These are phyloP conservation scores for Myanophis thanlyinensis DNA, from an alignment of 2,113 vertebrate genomes.

Conservation along the genomic window DNA sequence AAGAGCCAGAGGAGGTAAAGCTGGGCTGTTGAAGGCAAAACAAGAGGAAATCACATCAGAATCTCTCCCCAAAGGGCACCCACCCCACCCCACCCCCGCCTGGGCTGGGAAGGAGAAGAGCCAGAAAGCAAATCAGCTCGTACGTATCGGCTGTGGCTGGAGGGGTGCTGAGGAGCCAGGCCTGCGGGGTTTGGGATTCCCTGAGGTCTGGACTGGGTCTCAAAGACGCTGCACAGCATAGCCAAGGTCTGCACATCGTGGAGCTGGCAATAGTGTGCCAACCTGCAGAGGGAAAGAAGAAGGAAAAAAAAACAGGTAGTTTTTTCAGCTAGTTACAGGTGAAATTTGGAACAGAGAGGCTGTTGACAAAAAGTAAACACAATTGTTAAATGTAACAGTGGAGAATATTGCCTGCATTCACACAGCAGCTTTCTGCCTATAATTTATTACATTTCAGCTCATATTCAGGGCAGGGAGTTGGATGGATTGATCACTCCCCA, in stretches of 20 bases:
- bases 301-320: rapidly evolving
- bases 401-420: not conserved
- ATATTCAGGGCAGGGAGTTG: not conserved
- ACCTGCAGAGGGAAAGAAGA: slow-evolving; percentile 59
- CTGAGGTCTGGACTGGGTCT: slow-evolving; percentile 80
- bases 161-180: slow-evolving; percentile 73
- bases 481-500: not conserved
- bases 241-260: slow-evolving; percentile 95
- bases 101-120: not conserved
- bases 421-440: not conserved
- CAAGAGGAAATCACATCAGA: slow-evolving; percentile 17
- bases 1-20: slow-evolving; percentile 91
- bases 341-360: not conserved
- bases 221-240: slow-evolving; percentile 95
- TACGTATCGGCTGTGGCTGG: slow-evolving; percentile 85
- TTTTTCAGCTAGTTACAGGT: not conserved
- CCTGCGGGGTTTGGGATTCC: slow-evolving; percentile 73
- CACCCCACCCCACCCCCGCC: too few species aligned
- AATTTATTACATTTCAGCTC: not conserved
- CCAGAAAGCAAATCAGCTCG: slow-evolving; percentile 24
- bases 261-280: slow-evolving; percentile 94
- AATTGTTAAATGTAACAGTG: not conserved
- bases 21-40: slow-evolving; percentile 78
- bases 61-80: not conserved
- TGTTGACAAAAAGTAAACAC: not conserved